phyloP scores from a whole-genome alignment of 1,140 invertebrate genomes.

The Drosophila ficusphila region DNA sequence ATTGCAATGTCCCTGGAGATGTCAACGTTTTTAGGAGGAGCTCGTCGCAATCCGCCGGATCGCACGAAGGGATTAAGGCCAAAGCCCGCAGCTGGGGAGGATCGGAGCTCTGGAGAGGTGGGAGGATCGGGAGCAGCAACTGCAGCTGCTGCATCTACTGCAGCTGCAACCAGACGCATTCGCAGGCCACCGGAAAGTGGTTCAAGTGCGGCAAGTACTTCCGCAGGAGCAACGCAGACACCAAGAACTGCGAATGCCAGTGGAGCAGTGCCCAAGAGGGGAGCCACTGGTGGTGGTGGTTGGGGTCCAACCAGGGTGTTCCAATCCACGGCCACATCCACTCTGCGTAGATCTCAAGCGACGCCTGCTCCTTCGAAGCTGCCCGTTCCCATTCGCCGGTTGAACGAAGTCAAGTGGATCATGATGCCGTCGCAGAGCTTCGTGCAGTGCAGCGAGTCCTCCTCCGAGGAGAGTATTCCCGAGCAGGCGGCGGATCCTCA shows the following conservation, averaged over 20 bases:
- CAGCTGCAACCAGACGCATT: background rate
- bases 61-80: background rate
- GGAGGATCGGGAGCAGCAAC: background rate
- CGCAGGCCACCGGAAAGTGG: background rate
- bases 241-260: background rate
- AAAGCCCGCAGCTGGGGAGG: background rate
- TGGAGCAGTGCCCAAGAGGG: background rate
- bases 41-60: background rate
- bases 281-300: background rate
- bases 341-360: background rate
- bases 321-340: background rate
- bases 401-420: constrained; percentile 42
- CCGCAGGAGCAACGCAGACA: background rate
- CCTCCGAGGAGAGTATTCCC: constrained; percentile 16
- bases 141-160: background rate
- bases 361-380: background rate
- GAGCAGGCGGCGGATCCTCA: background rate
- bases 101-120: background rate
- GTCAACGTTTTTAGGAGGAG: background rate
- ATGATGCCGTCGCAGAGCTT: constrained; percentile 42
- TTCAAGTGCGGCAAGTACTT: background rate
- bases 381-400: background rate
- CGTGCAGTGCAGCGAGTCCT: constrained; percentile 46
- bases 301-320: background rate
- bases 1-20: constrained; percentile 11